phyloP scores from a whole-genome alignment of 2,113 vertebrate species.

The Callorhinus ursinus region DNA sequence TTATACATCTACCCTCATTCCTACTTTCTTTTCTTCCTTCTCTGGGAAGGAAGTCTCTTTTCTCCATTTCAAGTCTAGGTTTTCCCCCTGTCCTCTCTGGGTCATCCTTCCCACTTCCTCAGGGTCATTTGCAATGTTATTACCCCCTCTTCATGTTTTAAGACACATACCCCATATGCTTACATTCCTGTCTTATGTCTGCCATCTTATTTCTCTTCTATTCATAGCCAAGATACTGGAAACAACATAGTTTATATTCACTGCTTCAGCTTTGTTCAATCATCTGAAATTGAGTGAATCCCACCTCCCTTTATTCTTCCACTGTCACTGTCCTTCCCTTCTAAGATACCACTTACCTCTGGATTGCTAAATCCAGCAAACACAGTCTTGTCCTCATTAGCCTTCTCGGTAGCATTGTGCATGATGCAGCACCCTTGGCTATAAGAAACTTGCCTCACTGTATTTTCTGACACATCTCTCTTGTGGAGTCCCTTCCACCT shows the following conservation, averaged over 20 bases:
- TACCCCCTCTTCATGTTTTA: neutral
- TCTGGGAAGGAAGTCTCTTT: neutral
- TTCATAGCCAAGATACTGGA: neutral
- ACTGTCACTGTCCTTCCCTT: neutral
- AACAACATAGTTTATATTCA: neutral
- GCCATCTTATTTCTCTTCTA: neutral
- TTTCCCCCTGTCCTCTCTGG: neutral
- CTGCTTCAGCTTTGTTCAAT: neutral
- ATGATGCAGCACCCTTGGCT: neutral
- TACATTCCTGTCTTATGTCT: neutral
- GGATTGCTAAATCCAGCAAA: neutral
- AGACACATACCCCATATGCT: neutral
- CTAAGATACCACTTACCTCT: neutral
- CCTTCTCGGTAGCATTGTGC: neutral
- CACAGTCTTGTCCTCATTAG: neutral
- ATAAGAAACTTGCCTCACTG: neutral
- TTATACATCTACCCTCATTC: neutral
- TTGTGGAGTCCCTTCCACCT: neutral
- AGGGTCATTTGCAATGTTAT: neutral
- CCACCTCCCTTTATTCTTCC: neutral
- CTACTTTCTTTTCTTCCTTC: neutral
- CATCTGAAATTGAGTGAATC: neutral
- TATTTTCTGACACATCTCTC: neutral
- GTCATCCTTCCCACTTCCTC: neutral
- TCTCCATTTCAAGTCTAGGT: neutral